A percentile compares a stretch with the other conserved stretches of the same genome.
Conservation (phyloP, 2,797 vertebrate species). For the Sebastes kiyomatsui region DNA sequence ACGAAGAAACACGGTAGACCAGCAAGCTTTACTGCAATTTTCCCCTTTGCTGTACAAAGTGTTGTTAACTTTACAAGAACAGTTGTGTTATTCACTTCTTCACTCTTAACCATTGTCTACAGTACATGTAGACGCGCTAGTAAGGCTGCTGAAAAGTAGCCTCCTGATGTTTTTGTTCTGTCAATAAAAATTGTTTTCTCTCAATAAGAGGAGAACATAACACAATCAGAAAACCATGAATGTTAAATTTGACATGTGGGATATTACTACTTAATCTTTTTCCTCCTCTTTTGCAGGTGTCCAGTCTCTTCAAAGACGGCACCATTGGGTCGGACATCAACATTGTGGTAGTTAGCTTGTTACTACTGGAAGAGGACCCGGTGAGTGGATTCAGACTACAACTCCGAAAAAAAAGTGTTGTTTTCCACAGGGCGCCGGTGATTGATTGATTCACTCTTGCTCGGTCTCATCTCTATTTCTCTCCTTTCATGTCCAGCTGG, state of each 20-base stretch:
- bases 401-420: neutral
- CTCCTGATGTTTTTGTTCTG: neutral
- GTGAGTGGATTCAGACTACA: constrained; percentile 81
- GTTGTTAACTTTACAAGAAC: neutral
- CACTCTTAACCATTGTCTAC: neutral
- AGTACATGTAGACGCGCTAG: neutral
- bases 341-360: constrained; percentile 93
- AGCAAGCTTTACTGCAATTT: neutral
- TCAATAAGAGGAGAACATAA: neutral
- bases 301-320: constrained; percentile 97
- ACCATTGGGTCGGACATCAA: constrained; percentile 97
- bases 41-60: neutral
- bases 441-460: neutral
- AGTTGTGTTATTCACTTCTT: neutral
- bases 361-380: constrained; percentile 94
- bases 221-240: neutral
- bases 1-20: neutral
- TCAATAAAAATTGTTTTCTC: neutral
- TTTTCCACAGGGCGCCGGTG: neutral
- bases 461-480: neutral
- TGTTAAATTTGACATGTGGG: neutral
- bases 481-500: constrained; percentile 79
- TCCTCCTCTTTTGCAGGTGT: constrained; percentile 83
- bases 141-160: neutral
- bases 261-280: neutral